Evolutionary conservation across 2,888 invertebrate species (phyloP).

Genomic region (Eledona agricola): DNA sequence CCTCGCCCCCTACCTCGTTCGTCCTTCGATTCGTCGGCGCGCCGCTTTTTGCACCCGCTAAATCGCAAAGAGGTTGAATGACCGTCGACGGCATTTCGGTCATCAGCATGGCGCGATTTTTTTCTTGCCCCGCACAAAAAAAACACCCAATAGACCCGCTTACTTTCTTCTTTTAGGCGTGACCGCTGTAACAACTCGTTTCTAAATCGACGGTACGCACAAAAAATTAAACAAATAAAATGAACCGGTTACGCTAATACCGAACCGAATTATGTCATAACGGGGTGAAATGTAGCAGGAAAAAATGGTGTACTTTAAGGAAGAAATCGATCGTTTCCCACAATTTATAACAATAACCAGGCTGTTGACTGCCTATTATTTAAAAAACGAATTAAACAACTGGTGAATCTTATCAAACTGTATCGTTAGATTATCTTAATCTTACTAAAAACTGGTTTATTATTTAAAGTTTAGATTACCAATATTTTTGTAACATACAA

Average conservation of each 20-base stretch:
- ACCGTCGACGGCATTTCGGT: conserved; percentile 32
- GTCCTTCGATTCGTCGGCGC: no score
- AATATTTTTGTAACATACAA: no score
- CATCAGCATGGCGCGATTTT: conserved; percentile 11
- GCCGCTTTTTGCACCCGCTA: conserved; percentile 8
- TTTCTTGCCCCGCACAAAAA: conserved; percentile 6
- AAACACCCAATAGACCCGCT: conserved; percentile 25
- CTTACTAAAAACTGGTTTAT: no score
- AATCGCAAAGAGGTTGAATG: conserved; percentile 22
- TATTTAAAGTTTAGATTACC: no score
- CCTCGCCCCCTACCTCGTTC: no score
- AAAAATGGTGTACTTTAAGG: background rate
- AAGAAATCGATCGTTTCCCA: conserved; percentile 1
- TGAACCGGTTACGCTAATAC: conserved; percentile 5
- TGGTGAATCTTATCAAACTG: no score
- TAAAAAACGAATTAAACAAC: no score
- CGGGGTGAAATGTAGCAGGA: background rate
- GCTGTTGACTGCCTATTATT: no score
- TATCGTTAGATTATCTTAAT: no score
- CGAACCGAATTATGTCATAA: conserved; percentile 4
- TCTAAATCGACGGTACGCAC: conserved; percentile 25
- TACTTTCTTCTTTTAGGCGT: conserved; percentile 34
- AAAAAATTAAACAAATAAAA: conserved; percentile 14
- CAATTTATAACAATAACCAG: no score
- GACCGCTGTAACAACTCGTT: conserved; percentile 16